Conservation (phyloP, 2,113 vertebrate species). For the Passer montanus region DNA sequence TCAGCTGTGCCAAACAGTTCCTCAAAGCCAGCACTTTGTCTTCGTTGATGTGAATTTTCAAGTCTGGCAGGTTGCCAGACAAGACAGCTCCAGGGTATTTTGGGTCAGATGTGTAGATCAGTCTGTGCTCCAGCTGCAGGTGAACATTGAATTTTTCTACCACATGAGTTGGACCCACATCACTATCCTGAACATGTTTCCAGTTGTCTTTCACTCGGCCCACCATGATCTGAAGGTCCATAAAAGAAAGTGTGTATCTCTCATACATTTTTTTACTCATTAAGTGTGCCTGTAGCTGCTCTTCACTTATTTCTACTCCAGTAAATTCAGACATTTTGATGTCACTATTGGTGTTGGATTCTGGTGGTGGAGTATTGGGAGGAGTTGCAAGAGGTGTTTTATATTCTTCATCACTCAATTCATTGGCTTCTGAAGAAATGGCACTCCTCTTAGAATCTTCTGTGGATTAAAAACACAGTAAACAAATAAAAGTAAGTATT, state of each 20-base stretch:
- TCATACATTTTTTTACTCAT: constrained; percentile 90
- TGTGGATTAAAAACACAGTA: constrained; percentile 24
- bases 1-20: constrained; percentile 86
- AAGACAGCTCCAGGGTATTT: constrained; percentile 92
- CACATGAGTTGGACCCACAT: constrained; percentile 94
- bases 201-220: constrained; percentile 94
- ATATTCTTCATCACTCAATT: constrained; percentile 94
- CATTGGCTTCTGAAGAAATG: constrained; percentile 78
- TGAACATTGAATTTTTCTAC: constrained; percentile 98
- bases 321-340: constrained; percentile 59
- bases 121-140: constrained; percentile 89
- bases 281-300: constrained; percentile 75
- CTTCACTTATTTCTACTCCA: constrained; percentile 74
- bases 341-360: constrained; percentile 35
- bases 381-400: constrained; percentile 94
- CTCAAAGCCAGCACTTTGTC: constrained; percentile 92
- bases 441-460: constrained; percentile 75
- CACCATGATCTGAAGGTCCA: constrained; percentile 98
- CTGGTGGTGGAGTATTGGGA: constrained; percentile 85
- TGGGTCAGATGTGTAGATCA: constrained; percentile 95
- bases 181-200: constrained; percentile 94
- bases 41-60: constrained; percentile 96
- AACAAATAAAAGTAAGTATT: background rate
- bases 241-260: constrained; percentile 90
- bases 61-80: constrained; percentile 90